Conservation (phyloP, 1,140 invertebrate species). For the Cataglyphis hispanica region DNA sequence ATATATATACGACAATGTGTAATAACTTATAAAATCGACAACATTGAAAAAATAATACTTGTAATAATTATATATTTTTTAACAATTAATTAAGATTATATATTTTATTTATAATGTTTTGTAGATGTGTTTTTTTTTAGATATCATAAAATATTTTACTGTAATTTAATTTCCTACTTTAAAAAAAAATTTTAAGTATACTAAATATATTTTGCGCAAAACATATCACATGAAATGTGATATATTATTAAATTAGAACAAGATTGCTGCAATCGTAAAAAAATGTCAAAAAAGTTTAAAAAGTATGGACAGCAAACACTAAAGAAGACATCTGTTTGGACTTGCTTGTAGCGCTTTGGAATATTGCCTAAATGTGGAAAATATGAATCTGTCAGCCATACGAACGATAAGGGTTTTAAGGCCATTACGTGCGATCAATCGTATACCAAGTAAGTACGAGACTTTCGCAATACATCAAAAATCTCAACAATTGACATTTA, state of each 20-base stretch:
- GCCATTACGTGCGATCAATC: slow-evolving; percentile 98
- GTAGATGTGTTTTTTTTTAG: background rate
- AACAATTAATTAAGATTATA: background rate
- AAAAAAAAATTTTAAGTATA: background rate
- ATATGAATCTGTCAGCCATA: slow-evolving; percentile 99
- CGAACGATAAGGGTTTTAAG: slow-evolving; percentile 98
- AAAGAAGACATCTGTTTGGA: background rate
- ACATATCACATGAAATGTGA: background rate
- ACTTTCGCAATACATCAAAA: background rate
- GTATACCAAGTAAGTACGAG: slow-evolving; percentile 98
- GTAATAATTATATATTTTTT: background rate
- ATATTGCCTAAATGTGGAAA: slow-evolving; percentile 98
- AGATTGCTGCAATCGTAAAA: background rate
- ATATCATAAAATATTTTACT: slow-evolving; percentile 2
- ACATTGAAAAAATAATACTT: background rate
- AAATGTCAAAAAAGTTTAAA: background rate
- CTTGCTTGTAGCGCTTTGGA: slow-evolving; percentile 93
- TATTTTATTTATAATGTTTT: background rate
- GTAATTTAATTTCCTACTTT: background rate
- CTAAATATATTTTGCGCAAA: background rate
- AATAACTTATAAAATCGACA: background rate
- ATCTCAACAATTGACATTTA: background rate
- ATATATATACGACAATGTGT: background rate
- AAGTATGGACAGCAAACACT: background rate
- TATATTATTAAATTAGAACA: slow-evolving; percentile 1